Conservation (phyloP, 2,888 invertebrate species). For the Watsonalla cultraria region DNA sequence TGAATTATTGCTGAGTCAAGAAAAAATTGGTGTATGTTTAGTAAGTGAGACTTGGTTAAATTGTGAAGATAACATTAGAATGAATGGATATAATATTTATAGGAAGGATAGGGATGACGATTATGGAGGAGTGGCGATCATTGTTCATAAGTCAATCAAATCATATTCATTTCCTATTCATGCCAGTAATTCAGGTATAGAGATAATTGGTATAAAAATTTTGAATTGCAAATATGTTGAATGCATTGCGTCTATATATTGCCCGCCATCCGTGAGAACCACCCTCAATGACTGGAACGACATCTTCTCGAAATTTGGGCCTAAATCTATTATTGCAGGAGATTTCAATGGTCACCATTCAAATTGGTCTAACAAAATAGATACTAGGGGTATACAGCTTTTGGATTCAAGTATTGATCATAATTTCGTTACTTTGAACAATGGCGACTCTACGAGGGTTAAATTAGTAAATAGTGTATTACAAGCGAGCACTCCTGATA, state of each 20-base stretch:
- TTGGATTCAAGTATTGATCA: too few species aligned
- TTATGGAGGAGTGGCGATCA: constrained; percentile 10
- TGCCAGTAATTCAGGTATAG: constrained; percentile 2
- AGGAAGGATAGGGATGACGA: constrained; percentile 4
- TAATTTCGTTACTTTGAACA: too few species aligned
- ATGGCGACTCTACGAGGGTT: too few species aligned
- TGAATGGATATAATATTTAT: constrained; percentile 2
- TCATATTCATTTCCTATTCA: neutral
- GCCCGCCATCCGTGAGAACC: constrained; percentile 1
- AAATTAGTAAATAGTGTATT: too few species aligned
- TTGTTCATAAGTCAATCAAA: constrained; percentile 3
- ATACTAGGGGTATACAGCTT: too few species aligned
- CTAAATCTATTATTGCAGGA: constrained; percentile 3
- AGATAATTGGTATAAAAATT: constrained; percentile 4
- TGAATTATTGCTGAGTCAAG: constrained; percentile 4
- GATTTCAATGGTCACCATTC: too few species aligned
- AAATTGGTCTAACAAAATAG: too few species aligned
- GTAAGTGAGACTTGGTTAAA: constrained; percentile 10
- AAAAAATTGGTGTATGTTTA: constrained; percentile 9
- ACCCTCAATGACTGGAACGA: constrained; percentile 6
- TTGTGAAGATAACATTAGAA: neutral
- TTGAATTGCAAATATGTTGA: too few species aligned
- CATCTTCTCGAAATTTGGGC: neutral
- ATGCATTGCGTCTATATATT: constrained; percentile 9
- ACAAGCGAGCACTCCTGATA: too few species aligned